Evolutionary conservation across 2,113 vertebrate genomes (phyloP), one percentile per base, ranked within the genome.

Genomic region (Ammodytes marinus): DNA sequence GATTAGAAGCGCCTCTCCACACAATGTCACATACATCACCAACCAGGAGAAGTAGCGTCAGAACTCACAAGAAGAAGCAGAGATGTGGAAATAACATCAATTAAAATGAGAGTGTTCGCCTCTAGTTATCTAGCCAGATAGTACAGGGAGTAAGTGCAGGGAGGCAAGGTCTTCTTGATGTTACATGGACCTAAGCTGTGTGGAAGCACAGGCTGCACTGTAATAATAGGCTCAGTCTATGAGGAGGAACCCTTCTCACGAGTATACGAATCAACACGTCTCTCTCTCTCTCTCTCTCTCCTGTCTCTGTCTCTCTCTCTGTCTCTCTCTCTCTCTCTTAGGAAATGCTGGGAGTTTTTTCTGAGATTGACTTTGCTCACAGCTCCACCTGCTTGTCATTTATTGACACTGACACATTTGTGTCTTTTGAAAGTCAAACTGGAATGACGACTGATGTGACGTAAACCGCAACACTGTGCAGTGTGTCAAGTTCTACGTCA

Each of bases 341-440:
- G 27, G 27, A 45, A 68, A 86, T 61, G 43, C 81, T 83, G 37
- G 45, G 68, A 83, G 84, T 77, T 86, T 80, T 27, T 89, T 77
- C 39, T 68, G 64, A 72, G 77, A 86, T 95, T 94, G 90, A 94
- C 92, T 95, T 95, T 95, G 95, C 95, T 94, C 95, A 96, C 91
- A 95, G 95, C 95, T 95, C 95, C 95, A 96, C 94, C 95, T 96
- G 95, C 93, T 94, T 96, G 95, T 93, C 92, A 92, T 80, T 58
- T 59, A 83, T 90, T 74, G 94, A 95, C 90, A 96, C 81, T 95
- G 94, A 92, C 91, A 75, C 68, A 27, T 27, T 65, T 50, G 3
- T 43, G 59, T 69, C 46, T 73, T 50, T 54, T 75, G 37, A 89
- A 82, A 79, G 66, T 59, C 75, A 74, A 42, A 74, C 37, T 63